Evolutionary conservation across 2,797 vertebrate genomes (phyloP), one percentile per base, ranked within the genome.

Genomic region (Eulemur albifrons): DNA sequence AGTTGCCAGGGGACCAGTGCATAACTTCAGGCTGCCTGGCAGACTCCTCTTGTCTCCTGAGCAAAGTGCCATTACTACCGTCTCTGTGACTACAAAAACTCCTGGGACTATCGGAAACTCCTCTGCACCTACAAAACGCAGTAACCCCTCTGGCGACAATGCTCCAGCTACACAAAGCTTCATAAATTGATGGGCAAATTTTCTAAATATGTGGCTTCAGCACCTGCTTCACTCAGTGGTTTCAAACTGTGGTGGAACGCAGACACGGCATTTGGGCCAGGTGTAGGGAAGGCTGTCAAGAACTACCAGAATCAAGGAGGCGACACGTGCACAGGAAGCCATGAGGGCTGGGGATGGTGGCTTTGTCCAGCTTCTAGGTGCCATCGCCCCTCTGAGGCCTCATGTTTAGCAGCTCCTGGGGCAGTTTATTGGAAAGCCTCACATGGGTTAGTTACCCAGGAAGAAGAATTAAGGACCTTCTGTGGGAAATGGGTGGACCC

Each of bases 211-310:
- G 70, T 0, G 0, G 97, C 94, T 95, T 94, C 65, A 86, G 85
- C 79, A 94, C 80, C 90, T 94, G 96, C 90, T 97, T 95, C 95
- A 75, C 95, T 98, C 97, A 92, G 52, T 6, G 97, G 95, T 93
- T 98, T 94, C 95, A 75, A 97, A 72, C 72, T 93, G 73, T 93
- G 0, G 0, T 94, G 85, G 95, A 97, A 97, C 45, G 93, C 72
- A 96, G 98, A 96, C 2, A 6, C 86, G 89, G 86, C 76, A 93
- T 38, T 73, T 57, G 54, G 54, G 54, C 21, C 54, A 57, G 54
- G 54, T 1, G 21, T 96, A 0, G 0, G 95, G 89, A 95, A 15
- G 81, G 96, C 90, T 98, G 96, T 97, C 98, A 97, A 97, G 93
- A 94, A 87, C 75, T 96, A 57, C 67, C 94, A 88, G 83, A 92